Conservation (phyloP, 1,140 invertebrate species). For the Drosophila ficusphila region DNA sequence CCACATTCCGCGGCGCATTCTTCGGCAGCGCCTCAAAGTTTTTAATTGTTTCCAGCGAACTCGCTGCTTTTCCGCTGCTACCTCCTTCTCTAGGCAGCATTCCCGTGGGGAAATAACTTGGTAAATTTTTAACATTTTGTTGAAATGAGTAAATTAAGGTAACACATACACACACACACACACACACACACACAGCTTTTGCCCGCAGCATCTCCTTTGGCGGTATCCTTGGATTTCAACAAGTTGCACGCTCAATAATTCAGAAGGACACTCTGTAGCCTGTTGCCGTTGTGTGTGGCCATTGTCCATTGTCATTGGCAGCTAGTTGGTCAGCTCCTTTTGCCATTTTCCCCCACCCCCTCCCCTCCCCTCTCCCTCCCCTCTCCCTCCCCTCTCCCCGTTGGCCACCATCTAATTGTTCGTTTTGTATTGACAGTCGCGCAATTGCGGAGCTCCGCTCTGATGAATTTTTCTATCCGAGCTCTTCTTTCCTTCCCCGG, state of each 20-base stretch:
- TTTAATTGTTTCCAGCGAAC: constrained; percentile 71
- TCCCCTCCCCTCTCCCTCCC: neutral
- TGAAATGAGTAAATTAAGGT: constrained; percentile 76
- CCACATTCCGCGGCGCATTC: constrained; percentile 65
- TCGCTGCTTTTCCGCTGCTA: constrained; percentile 3
- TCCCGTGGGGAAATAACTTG: constrained; percentile 66
- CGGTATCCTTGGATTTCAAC: constrained; percentile 72
- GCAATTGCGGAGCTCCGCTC: constrained; percentile 73
- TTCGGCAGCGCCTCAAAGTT: constrained; percentile 55
- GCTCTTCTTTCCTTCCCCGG: constrained; percentile 36
- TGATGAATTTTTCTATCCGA: constrained; percentile 65
- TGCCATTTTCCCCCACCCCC: neutral
- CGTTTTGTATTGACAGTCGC: constrained; percentile 75
- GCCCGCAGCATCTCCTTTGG: constrained; percentile 15
- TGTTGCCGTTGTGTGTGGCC: constrained; percentile 32
- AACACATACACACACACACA: constrained; percentile 5
- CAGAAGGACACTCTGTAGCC: constrained; percentile 62
- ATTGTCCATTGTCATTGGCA: constrained; percentile 62
- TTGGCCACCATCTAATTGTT: constrained; percentile 62
- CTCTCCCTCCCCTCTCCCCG: neutral
- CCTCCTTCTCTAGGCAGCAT: constrained; percentile 13
- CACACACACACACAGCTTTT: neutral
- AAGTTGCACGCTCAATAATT: constrained; percentile 77
- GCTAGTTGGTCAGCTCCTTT: constrained; percentile 33
- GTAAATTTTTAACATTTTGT: constrained; percentile 68